A percentile compares a stretch with the other conserved stretches of the same genome.
Conservation (phyloP, 2,113 vertebrate genomes). For the Plecotus auritus region DNA sequence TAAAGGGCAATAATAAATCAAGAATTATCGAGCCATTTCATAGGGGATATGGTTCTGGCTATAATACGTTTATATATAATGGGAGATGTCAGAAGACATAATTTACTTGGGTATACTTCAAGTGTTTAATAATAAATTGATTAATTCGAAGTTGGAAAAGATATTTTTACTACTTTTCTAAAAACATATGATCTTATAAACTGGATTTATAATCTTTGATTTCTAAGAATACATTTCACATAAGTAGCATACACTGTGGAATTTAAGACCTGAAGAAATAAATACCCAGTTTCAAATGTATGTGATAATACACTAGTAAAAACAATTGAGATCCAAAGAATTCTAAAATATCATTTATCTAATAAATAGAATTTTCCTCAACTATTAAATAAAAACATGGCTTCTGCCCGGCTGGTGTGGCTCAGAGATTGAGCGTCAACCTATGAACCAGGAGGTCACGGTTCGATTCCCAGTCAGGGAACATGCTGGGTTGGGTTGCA, state of each 20-base stretch:
- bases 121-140: neutral
- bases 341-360: conserved; percentile 24
- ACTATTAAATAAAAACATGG: neutral
- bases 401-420: neutral
- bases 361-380: neutral
- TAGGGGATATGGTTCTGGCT: neutral
- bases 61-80: neutral
- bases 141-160: neutral
- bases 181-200: conserved; percentile 6
- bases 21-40: neutral
- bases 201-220: neutral
- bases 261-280: conserved; percentile 26
- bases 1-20: neutral
- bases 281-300: neutral
- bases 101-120: neutral
- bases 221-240: neutral
- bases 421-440: neutral
- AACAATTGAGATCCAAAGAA: neutral
- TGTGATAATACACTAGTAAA: neutral
- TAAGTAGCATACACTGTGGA: neutral
- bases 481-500: neutral
- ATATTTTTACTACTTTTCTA: neutral
- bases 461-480: neutral
- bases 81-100: neutral
- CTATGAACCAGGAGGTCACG: neutral